Evolutionary conservation across 2,113 vertebrate genomes (phyloP), one percentile per base, ranked within the genome.

Genomic region (Catharus minimus): DNA sequence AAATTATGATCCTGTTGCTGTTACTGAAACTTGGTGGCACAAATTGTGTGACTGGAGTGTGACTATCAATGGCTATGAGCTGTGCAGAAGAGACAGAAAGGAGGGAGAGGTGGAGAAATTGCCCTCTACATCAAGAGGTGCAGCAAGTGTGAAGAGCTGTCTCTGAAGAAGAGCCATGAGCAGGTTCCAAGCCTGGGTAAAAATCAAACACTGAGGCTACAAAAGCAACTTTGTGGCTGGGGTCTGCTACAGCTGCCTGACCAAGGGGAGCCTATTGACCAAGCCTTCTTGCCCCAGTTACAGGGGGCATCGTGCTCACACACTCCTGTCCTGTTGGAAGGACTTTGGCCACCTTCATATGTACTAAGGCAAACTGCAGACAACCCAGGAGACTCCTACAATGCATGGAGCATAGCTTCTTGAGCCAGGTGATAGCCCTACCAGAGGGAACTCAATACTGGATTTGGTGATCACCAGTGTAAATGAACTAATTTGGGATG

Each of bases 381-480:
- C 44, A 67, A 58, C 5, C 21, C 44, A 76, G 32, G 61, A 36
- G 9, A 32, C 38, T 67, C 26, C 53, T 76, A 46, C 21, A 60
- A 38, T 8, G 6, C 62, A 52, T 7, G 11, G 8, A 52, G 38
- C 6, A 28, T 2, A 52, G 27, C 22, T 68, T 60, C 38, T 44
- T 19, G 46, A 68, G 18, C 17, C 62, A 67, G 62, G 44, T 60
- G 15, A n/a, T 0, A 80, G 44, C 15, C 28, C 27, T 17, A 6
- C 28, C 60, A 60, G 15, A 58, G 20, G 27, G 38, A 57, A 52
- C 7, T 1, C 0, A 0, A n/a, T 24, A 38, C 13, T 27, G 19
- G 27, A 65, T 44, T 44, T 44, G n/a, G 57, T 28, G n/a, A 57
- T 14, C 32, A 44, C 12, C 60, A 52, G 10, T 7, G 22, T 28